Evolutionary conservation across 2,888 invertebrate genomes (phyloP), one percentile per base, ranked within the genome.

Genomic region (Drosophila colorata): DNA sequence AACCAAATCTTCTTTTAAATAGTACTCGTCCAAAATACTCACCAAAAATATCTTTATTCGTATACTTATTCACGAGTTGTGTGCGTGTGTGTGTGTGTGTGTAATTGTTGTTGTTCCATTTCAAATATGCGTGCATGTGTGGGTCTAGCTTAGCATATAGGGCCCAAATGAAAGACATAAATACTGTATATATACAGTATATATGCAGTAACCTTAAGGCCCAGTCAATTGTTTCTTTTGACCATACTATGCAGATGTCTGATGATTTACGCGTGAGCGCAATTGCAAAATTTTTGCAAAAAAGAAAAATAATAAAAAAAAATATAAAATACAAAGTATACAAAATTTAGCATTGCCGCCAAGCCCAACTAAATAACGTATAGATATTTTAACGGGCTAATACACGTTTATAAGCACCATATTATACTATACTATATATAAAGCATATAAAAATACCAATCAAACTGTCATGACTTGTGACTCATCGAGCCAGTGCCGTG

Each of bases 191-290:
- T 35, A 37, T 8, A n/a, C 8, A 9, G 18, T 33, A 40, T 35
- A 16, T 13, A 9, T 5, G 33, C 33, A 33, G 11, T 33, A 13
- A 33, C 4, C 13, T 33, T 33, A 33, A 60, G 59, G 60, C 14
- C 37, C 59, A 66, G 75, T 40, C 48, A 41, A 69, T 71, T 65
- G 64, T 90, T 90, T 90, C 90, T 90, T 90, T 89, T 91, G 90
- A 90, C 90, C 90, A 90, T 90, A 90, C 91, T 90, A 90, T 88
- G 90, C 90, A 90, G 90, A 90, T 90, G 90, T 90, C 85, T 90
- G 90, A 90, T 90, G 90, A 90, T 90, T 90, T 90, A 71, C 58
- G 41, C 43, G 66, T 60, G 81, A 68, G 63, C 40, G 74, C 76
- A 82, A 80, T 64, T 48, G 78, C 78, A 61, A 78, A 87, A 80